Percentiles rank a stretch among this genome's conserved stretches.
These are phyloP conservation scores for Lordiphosa clarofinis DNA, from an alignment of 1,140 invertebrate species.

Conservation along the genomic window DNA sequence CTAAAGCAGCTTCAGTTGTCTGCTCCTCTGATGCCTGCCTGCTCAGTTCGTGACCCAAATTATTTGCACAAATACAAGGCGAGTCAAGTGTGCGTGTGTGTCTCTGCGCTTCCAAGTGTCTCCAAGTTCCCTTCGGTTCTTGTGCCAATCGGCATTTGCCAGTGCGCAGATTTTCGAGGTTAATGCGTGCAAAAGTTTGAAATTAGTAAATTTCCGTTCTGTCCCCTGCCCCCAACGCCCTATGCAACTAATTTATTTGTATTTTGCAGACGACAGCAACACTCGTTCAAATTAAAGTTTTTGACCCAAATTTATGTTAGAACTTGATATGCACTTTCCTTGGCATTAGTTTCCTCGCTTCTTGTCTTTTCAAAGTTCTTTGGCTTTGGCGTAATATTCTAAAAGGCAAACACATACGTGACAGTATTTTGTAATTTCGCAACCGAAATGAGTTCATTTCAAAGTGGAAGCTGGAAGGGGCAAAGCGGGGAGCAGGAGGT, in stretches of 20 bases:
- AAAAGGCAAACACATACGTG: constrained; percentile 72
- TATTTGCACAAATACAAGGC: constrained; percentile 56
- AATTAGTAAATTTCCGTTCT: constrained; percentile 73
- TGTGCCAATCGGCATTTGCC: constrained; percentile 34
- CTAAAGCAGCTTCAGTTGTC: constrained; percentile 23
- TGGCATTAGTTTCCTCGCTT: constrained; percentile 24
- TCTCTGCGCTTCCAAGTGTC: constrained; percentile 53
- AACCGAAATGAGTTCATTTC: constrained; percentile 55
- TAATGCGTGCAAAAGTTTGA: constrained; percentile 75
- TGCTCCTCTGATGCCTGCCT: background rate
- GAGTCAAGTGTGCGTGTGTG: constrained; percentile 12
- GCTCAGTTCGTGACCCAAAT: constrained; percentile 71
- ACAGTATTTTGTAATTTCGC: constrained; percentile 70
- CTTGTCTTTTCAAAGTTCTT: constrained; percentile 15
- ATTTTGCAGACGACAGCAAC: constrained; percentile 57
- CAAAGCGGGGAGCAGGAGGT: background rate
- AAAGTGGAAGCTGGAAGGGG: background rate
- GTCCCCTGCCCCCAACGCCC: background rate
- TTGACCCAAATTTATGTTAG: constrained; percentile 75
- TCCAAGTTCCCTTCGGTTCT: constrained; percentile 34
- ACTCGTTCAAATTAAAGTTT: constrained; percentile 77
- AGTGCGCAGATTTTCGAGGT: constrained; percentile 71
- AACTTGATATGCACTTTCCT: constrained; percentile 66
- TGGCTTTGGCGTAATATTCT: constrained; percentile 53
- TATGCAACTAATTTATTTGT: constrained; percentile 76